These are phyloP conservation scores for Mesorhabditis belari DNA, from an alignment of 2,888 invertebrate species.

Conservation along the genomic window DNA sequence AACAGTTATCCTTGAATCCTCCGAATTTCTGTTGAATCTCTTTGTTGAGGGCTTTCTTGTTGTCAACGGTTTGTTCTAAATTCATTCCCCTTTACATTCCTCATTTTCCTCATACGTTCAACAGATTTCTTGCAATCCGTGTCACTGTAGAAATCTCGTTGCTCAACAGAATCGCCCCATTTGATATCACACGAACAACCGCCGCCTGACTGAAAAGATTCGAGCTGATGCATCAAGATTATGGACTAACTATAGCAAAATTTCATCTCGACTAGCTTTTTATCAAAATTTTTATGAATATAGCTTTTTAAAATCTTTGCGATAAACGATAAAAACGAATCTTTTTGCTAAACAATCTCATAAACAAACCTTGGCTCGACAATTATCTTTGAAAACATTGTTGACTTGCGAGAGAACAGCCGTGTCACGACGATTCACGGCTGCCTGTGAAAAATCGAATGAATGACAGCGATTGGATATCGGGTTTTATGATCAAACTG, in stretches of 20 bases:
- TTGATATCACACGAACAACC: constrained; percentile 39
- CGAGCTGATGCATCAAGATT: not conserved
- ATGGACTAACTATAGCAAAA: not conserved
- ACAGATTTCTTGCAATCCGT: constrained; percentile 37
- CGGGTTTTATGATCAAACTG: no score
- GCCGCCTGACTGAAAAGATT: constrained; percentile 1
- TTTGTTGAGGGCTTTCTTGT: constrained; percentile 26
- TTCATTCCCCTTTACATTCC: not conserved
- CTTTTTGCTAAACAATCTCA: constrained; percentile 11
- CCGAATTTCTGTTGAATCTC: constrained; percentile 37
- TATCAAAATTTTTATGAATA: not conserved
- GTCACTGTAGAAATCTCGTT: constrained; percentile 23
- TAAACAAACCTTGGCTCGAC: constrained; percentile 4
- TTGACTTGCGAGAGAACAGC: constrained; percentile 4
- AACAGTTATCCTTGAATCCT: constrained; percentile 41
- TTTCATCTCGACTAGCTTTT: not conserved
- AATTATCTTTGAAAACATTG: constrained; percentile 1
- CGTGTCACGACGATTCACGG: constrained; percentile 16
- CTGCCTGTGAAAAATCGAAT: constrained; percentile 13
- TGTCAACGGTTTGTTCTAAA: constrained; percentile 21
- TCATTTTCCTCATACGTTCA: constrained; percentile 14
- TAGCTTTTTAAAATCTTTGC: not conserved
- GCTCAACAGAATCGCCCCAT: constrained; percentile 25
- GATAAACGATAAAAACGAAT: no score
- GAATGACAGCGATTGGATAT: no score